These are phyloP conservation scores for Procambarus virginalis DNA, from an alignment of 1,140 invertebrate species.

Conservation along the genomic window DNA sequence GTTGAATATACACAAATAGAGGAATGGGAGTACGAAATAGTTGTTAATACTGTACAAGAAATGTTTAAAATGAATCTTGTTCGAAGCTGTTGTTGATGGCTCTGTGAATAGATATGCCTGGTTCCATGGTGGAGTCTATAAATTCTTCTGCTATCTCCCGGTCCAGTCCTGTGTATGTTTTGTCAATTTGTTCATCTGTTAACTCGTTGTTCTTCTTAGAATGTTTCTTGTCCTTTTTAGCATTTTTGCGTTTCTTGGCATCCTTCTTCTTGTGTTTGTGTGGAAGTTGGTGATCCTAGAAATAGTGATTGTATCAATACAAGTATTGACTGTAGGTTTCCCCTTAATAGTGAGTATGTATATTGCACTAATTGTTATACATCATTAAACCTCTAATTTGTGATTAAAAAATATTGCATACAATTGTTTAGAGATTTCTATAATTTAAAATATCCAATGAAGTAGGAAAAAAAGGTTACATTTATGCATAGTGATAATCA, in stretches of 20 bases:
- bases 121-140: slow-evolving; percentile 78
- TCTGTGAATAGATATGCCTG: slow-evolving; percentile 68
- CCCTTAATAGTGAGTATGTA: too few relatives aligned
- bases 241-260: slow-evolving; percentile 33
- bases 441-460: too few relatives aligned
- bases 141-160: slow-evolving; percentile 81
- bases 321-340: too few relatives aligned
- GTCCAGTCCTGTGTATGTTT: slow-evolving; percentile 80
- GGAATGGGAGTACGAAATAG: too few relatives aligned
- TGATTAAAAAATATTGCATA: too few relatives aligned
- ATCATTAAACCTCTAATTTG: too few relatives aligned
- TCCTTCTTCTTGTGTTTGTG: neutral
- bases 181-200: slow-evolving; percentile 75
- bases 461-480: too few relatives aligned
- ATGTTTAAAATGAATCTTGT: slow-evolving; percentile 44
- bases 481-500: neutral
- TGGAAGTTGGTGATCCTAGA: slow-evolving; percentile 24
- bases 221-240: slow-evolving; percentile 36
- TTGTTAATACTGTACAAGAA: neutral
- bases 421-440: too few relatives aligned
- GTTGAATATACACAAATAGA: too few relatives aligned
- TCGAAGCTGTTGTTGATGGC: slow-evolving; percentile 49
- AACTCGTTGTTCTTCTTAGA: slow-evolving; percentile 51
- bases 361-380: too few relatives aligned
- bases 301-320: neutral